phyloP scores from a whole-genome alignment of 2,113 vertebrate species.

The Enhydra lutris region DNA sequence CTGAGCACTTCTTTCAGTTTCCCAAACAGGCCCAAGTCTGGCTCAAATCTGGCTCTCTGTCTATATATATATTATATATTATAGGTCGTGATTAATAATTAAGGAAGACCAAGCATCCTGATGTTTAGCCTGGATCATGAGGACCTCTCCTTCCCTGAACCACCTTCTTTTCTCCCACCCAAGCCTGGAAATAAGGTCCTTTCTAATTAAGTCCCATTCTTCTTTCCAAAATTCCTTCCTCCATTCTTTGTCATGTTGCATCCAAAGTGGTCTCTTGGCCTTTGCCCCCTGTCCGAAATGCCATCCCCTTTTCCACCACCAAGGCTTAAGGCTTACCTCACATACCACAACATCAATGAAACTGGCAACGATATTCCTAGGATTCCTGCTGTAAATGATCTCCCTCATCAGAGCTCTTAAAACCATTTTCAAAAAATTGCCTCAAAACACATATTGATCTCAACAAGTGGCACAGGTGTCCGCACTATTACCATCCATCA shows the following conservation, averaged over 20 bases:
- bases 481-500: rapidly evolving
- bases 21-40: not conserved
- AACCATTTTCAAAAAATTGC: not conserved
- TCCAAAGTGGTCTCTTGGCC: no score
- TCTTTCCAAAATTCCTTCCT: not conserved
- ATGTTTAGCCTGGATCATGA: no score
- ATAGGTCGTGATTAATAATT: not conserved
- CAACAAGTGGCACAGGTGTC: not conserved
- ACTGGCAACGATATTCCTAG: not conserved
- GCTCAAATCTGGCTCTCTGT: not conserved
- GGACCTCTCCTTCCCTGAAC: no score
- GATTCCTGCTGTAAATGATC: not conserved
- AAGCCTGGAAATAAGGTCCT: not conserved
- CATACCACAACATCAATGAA: not conserved
- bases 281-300: not conserved
- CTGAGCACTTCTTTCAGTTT: not conserved
- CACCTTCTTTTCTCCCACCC: not conserved
- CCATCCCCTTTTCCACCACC: not conserved
- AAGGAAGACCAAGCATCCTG: not conserved
- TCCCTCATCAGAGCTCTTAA: not conserved
- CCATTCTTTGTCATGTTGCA: not conserved
- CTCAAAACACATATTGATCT: not conserved
- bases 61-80: no score
- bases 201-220: not conserved
- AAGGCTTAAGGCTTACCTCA: not conserved